Base-by-base conservation (phyloP, 2,113 vertebrate species). In the Hypocryptadius cinnamomeus region DNA sequence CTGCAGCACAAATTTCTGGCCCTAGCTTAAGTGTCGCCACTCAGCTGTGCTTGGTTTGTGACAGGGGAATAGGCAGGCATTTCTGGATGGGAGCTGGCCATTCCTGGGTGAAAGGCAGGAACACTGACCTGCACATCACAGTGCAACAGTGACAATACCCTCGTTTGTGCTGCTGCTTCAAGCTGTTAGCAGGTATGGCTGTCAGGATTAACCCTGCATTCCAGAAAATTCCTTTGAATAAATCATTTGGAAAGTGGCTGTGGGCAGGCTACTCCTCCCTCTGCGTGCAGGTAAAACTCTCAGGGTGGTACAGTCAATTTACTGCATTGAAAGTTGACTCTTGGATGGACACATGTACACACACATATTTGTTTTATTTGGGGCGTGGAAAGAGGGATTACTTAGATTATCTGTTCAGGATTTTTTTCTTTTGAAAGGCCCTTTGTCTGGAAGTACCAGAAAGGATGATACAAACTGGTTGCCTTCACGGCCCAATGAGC, bases 401-500 rank as follows among this genome's bases (percentile, higher is more conserved):
- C 64, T 73, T 83, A 77, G 85, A 80, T 88, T 93, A 95, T 95
- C 63, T 96, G 81, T 85, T 94, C 84, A 72, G 87, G 90, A 69
- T 87, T 95, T 93, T 90, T 83, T 68, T 20, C 61, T 90, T 89
- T 95, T 97, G 94, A 98, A 97, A 98, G 95, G 63, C 80, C 89
- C 78, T 98, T 98, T 98, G 98, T 98, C 94, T 96, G 71, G 30
- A 86, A 94, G 89, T 87, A 93, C 42, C 86, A 96, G 90, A 96
- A 94, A 96, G 79, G 95, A 96, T 92, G 96, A 97, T 91, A 56
- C 94, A 97, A 98, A 94, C 95, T 74, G 88, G 74, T 97, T 97
- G 96, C 94, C 93, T 93, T 97, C 89, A 95, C 68, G 90, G 95
- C 81, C 92, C 33, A 15, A 23, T 95, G 88, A 96, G 72, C 95